Evolutionary conservation across 2,113 vertebrate genomes (phyloP), one percentile per base, ranked within the genome.

Genomic region (Calidris pugnax): DNA sequence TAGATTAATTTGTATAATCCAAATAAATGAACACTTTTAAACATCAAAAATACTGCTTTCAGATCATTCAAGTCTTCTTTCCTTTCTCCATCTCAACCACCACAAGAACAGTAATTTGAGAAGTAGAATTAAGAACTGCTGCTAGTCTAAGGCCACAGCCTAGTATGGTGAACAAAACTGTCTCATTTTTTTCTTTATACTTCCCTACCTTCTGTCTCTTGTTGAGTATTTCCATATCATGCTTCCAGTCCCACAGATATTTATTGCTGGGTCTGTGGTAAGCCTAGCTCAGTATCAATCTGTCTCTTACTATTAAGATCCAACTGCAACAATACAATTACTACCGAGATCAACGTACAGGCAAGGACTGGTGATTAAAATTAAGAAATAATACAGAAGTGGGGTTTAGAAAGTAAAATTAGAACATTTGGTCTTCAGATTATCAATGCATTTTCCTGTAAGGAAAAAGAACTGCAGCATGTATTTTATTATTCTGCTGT

Each of bases 151-250:
- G 59, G 57, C 10, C 43, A 71, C 24, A 68, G 39, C 14, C 24
- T 7, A 17, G 5, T 28, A 43, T 1, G 10, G 1, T 45, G 53
- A 69, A 30, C 22, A 51, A 33, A 53, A 56, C 4, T 18, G 0
- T 10, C 9, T 20, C 2, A 12, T 24, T 33, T 35, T 51, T 76
- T 39, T 2, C 11, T 64, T 79, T 57, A 14, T 48, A 22, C 21
- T 56, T 90, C 7, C 20, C n/a, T 18, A 33, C 59, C 19, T 63
- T 69, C 41, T 50, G 17, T 9, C 37, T 62, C 55, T 84, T 66
- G 86, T 27, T 63, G 43, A 47, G 0, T 16, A 72, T 72, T 76
- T 72, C 57, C 20, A 30, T 18, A 23, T 9, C 57, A 32, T 10
- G 20, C 26, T 81, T 78, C 37, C 9, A 72, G 68, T 15, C 68